Percentiles rank a stretch among this genome's conserved stretches.
phyloP scores from a whole-genome alignment of 2,797 vertebrate species.

The Rhadinocentrus ornatus region DNA sequence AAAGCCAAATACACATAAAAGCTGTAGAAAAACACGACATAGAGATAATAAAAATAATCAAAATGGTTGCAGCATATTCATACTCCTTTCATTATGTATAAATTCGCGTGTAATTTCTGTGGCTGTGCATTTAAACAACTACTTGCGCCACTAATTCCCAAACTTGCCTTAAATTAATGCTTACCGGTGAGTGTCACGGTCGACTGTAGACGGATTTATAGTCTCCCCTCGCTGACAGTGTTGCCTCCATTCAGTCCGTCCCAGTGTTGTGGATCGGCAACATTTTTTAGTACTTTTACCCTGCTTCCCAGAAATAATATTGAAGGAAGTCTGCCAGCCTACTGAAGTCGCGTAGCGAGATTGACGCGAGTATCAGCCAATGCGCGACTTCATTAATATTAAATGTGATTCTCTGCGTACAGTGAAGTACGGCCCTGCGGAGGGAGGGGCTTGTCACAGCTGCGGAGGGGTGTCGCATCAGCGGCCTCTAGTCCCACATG shows the following conservation, averaged over 20 bases:
- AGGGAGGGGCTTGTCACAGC: conserved; percentile 67
- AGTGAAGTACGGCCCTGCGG: conserved; percentile 63
- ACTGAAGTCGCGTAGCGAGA: conserved; percentile 73
- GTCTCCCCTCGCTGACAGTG: conserved; percentile 59
- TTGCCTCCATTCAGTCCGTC: conserved; percentile 85
- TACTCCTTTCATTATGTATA: conserved; percentile 56
- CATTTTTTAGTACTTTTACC: conserved; percentile 90
- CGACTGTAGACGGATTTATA: conserved; percentile 55
- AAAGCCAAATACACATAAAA: neutral
- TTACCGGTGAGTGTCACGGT: conserved; percentile 71
- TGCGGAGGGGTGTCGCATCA: conserved; percentile 43
- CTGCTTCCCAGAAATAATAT: conserved; percentile 85
- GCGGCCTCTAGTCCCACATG: conserved; percentile 57
- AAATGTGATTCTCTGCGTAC: conserved; percentile 44
- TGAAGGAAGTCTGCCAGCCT: conserved; percentile 81
- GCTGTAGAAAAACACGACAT: neutral
- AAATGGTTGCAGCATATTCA: conserved; percentile 37
- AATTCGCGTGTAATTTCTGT: conserved; percentile 35
- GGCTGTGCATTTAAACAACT: conserved; percentile 53
- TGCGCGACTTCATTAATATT: conserved; percentile 76
- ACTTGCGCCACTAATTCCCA: conserved; percentile 51
- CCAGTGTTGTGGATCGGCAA: conserved; percentile 83
- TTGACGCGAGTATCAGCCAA: conserved; percentile 81
- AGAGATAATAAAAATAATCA: neutral
- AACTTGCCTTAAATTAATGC: conserved; percentile 68